A percentile compares a stretch with the other conserved stretches of the same genome.
These are phyloP conservation scores for Apus apus DNA, from an alignment of 2,113 vertebrate genomes.

Conservation along the genomic window DNA sequence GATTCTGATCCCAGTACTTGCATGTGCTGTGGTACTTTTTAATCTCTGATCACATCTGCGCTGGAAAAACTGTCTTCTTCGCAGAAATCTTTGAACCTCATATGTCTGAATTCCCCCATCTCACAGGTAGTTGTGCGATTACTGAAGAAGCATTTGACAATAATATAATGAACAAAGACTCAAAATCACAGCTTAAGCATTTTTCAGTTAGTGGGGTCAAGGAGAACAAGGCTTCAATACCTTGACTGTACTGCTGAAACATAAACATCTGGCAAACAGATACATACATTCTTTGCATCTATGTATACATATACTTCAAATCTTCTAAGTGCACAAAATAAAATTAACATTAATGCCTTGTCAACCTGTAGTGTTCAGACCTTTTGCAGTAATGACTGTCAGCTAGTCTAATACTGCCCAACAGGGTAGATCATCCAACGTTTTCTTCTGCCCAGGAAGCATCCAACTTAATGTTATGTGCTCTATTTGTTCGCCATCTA, in stretches of 20 bases:
- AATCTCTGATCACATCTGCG: neutral
- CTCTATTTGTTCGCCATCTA: neutral
- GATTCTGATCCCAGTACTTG: neutral
- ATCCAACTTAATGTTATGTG: neutral
- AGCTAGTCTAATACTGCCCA: neutral
- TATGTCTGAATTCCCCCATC: neutral
- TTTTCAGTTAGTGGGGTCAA: neutral
- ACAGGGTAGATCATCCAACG: neutral
- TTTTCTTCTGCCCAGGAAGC: neutral
- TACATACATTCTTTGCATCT: neutral
- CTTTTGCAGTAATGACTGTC: neutral
- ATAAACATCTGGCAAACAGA: neutral
- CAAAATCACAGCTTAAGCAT: neutral
- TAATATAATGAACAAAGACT: neutral
- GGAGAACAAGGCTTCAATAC: neutral
- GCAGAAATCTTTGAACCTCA: neutral
- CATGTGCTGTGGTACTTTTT: neutral
- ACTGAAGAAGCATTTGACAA: neutral
- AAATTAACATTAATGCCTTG: neutral
- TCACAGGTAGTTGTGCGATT: neutral
- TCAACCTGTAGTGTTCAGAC: neutral
- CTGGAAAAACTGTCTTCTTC: neutral
- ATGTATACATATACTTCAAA: neutral
- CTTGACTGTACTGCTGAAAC: neutral
- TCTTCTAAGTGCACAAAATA: neutral